Evolutionary conservation across 1,140 invertebrate species (phyloP), one percentile per base, ranked within the genome.

Genomic region (Cheumatopsyche charites): DNA sequence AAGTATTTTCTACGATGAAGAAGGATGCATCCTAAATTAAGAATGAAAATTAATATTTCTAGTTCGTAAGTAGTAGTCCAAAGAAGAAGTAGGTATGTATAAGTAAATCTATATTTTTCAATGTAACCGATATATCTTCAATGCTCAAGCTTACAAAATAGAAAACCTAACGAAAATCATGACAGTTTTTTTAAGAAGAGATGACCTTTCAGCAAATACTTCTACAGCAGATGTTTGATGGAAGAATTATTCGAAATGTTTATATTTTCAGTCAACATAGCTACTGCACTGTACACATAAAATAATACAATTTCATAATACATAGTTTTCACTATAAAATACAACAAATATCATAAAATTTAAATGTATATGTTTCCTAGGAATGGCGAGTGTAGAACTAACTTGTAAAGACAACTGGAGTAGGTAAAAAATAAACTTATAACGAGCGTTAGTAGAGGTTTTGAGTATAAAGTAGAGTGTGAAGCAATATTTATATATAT

Each of bases 401-500:
- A 45, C 25, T 21, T 45, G 36, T 63, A 25, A 23, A 63, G 62
- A 62, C 15, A 63, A 63, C 15, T 42, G 17, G 36, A 42, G 23
- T 25, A 63, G 25, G 29, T 63, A 42, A 63, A 63, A 63, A 65
- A 61, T 42, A 36, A 61, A 23, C 15, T 36, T 67, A 67, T 67
- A n/a, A 69, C 67, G 73, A 63, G 49, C 71, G 62, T 73, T 62
- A 71, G 69, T 73, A 66, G 62, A 75, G 68, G 42, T 67, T 63
- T 71, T 62, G 73, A 75, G 73, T 75, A 75, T 47, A 55, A 25
- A 72, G 73, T 71, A 71, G n/a, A 71, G 69, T 74, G 73, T 71
- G 68, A 71, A 66, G 49, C 61, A 71, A 29, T 58, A 29, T n/a
- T 26, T 17, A 29, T n/a, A n/a, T 62, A 43, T 23, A 61, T 45